phyloP scores from a whole-genome alignment of 2,888 invertebrate species.

The Priocnemis perturbator region DNA sequence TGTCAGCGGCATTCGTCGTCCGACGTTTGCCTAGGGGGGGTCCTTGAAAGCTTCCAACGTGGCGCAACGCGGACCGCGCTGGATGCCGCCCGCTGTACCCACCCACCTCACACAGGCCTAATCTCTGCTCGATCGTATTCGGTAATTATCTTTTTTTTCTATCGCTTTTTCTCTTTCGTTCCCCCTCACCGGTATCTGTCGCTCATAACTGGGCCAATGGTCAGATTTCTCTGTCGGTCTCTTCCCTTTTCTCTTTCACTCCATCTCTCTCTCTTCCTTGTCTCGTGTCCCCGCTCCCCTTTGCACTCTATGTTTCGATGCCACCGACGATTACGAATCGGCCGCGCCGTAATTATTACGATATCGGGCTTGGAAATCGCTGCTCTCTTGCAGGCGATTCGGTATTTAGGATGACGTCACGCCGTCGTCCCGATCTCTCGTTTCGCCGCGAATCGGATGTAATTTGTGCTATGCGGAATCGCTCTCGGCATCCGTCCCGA shows the following conservation, averaged over 20 bases:
- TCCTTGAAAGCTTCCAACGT: conserved; percentile 46
- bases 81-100: conserved; percentile 31
- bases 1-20: conserved; percentile 5
- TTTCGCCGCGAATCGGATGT: conserved; percentile 18
- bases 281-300: conserved; percentile 9
- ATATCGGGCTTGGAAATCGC: conserved; percentile 27
- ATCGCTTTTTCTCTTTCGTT: conserved; percentile 24
- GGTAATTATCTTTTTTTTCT: conserved; percentile 49
- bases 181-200: conserved; percentile 4
- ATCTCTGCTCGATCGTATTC: conserved; percentile 40
- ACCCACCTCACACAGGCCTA: conserved; percentile 41
- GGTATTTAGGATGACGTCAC: conserved; percentile 45
- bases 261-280: background rate
- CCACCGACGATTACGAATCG: conserved; percentile 41
- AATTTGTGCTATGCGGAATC: conserved; percentile 26
- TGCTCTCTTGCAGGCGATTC: conserved; percentile 36
- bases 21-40: conserved; percentile 22
- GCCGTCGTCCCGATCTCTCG: conserved; percentile 25
- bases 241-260: conserved; percentile 7
- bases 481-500: background rate
- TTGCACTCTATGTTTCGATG: conserved; percentile 19
- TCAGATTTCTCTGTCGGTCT: conserved; percentile 3
- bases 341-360: conserved; percentile 46
- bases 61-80: conserved; percentile 33
- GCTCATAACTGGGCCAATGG: conserved; percentile 16